These are phyloP conservation scores for Alethe castanea DNA, from an alignment of 2,113 vertebrate genomes.

Conservation along the genomic window DNA sequence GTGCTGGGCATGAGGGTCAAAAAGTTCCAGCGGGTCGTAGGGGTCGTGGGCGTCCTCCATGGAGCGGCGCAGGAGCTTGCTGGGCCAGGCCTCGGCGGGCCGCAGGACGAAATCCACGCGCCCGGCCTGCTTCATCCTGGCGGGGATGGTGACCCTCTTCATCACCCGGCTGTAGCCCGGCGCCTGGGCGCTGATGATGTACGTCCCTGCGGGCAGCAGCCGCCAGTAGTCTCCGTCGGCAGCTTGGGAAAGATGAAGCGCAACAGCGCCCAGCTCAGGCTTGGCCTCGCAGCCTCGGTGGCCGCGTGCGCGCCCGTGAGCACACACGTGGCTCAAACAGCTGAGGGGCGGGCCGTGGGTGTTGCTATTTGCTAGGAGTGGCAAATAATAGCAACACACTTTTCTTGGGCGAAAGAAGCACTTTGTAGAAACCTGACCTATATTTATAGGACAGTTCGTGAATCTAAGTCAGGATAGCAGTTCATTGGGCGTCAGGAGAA, in stretches of 20 bases:
- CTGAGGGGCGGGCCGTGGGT: background rate
- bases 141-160: slow-evolving; percentile 86
- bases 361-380: too few species aligned
- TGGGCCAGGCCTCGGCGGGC: slow-evolving; percentile 71
- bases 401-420: too few species aligned
- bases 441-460: too few species aligned
- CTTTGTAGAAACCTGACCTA: too few species aligned
- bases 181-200: slow-evolving; percentile 85
- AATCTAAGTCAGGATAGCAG: too few species aligned
- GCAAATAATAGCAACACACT: too few species aligned
- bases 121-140: slow-evolving; percentile 79
- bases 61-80: slow-evolving; percentile 67
- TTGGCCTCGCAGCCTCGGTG: fast-evolving
- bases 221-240: slow-evolving; percentile 94
- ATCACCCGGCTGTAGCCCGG: slow-evolving; percentile 83
- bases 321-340: too few species aligned
- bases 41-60: slow-evolving; percentile 68
- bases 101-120: slow-evolving; percentile 87
- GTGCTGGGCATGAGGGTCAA: slow-evolving; percentile 71
- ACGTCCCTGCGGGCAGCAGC: slow-evolving; percentile 83
- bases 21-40: slow-evolving; percentile 78
- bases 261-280: background rate
- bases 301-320: fast-evolving
- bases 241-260: slow-evolving; percentile 63
- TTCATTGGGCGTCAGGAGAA: too few species aligned